Base-by-base conservation (phyloP, 92 coral and sea anemone species). In the Pocillopora grandis region DNA sequence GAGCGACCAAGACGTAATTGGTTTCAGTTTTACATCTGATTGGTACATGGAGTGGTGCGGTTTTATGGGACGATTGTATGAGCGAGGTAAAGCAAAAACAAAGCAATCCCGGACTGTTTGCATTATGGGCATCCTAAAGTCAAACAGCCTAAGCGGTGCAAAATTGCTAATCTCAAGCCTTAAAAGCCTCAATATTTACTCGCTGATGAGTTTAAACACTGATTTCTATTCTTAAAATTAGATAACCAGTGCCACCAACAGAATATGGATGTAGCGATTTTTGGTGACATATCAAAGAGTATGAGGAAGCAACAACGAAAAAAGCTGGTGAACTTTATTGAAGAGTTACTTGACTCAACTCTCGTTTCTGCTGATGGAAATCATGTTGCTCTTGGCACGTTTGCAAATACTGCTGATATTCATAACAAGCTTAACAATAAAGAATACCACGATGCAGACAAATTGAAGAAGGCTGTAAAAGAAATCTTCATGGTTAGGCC, bases 311-410 rank as follows among this genome's bases (percentile, higher is more conserved):
- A 11, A 2, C 15, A 11, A 10, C 71, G 71, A 35, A 33, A 9
- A 13, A 15, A 66, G 48, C 48, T 66, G 71, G 3, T 23, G 33
- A n/a, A 66, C 14, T 13, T 17, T 17, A 15, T 66, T 17, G 10
- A 21, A 11, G 18, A 1, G 71, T 66, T 66, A 37, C 17, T 66
- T 33, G 71, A 66, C 42, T 13, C 27, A 12, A 33, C 13, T 21
- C 17, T 17, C 2, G 71, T 27, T 15, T 66, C 71, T 66, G 71
- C 35, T 11, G 36, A 33, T 21, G 76, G 60, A 20, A 72, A 72
- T 72, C 76, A 72, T 59, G 48, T 42, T 72, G 61, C 31, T 48
- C 14, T 48, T 72, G 76, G 48, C 33, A 72, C 76, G 9, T 72
- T 72, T 48, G 59, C 17, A 10, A 9, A 2, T 6, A 19, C 17